These are phyloP conservation scores for Equus quagga DNA, from an alignment of 2,113 vertebrate genomes.

Conservation along the genomic window DNA sequence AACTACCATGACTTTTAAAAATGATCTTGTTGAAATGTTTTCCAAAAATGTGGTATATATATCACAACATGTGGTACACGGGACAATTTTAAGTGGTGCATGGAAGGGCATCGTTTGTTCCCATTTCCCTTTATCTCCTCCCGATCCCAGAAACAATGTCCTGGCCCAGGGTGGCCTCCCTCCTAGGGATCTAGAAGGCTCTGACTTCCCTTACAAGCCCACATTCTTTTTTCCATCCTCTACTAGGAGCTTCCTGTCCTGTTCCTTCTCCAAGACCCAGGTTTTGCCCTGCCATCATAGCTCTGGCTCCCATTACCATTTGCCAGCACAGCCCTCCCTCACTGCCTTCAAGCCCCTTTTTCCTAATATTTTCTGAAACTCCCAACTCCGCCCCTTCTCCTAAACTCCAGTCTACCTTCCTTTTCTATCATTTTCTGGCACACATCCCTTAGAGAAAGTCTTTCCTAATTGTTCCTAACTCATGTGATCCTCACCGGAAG, in stretches of 20 bases:
- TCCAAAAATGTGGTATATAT: not conserved
- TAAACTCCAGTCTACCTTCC: not conserved
- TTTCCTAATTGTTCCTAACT: not conserved
- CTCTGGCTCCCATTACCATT: not conserved
- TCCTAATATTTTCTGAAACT: not conserved
- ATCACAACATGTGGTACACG: not conserved
- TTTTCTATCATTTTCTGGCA: not conserved
- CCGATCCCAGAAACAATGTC: not conserved
- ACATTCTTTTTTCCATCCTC: not conserved
- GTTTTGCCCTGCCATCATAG: not conserved
- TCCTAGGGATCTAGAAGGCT: not conserved
- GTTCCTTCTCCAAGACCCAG: not conserved
- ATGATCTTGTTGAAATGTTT: not conserved
- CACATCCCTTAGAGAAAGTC: not conserved
- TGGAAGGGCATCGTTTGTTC: not conserved
- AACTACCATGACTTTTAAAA: not conserved
- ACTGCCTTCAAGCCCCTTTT: not conserved
- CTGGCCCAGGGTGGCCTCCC: not conserved
- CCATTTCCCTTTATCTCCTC: not conserved
- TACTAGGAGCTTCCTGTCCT: too few relatives aligned
- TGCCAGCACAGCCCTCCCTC: not conserved
- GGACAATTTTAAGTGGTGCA: not conserved
- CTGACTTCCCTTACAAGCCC: not conserved
- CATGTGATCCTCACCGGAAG: rapidly evolving
- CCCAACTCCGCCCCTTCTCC: not conserved